Base-by-base conservation (phyloP, 2,113 vertebrate species). In the Hippoglossus stenolepis region DNA sequence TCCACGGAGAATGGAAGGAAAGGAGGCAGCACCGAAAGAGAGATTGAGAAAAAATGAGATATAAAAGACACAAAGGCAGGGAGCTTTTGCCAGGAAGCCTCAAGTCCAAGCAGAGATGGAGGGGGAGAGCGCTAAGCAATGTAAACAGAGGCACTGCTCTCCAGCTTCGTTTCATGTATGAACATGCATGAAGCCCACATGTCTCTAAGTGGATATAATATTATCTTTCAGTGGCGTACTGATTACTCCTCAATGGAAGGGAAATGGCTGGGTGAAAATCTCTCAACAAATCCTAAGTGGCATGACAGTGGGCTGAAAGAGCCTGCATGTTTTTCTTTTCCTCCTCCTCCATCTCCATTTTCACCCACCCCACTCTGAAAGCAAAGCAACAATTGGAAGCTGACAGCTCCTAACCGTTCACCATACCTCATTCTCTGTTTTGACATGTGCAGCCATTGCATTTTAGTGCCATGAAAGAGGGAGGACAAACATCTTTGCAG, bases 281-380 rank as follows among this genome's bases (percentile, higher is more conserved):
- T 87, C 90, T 94, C 93, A 93, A 87, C 92, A 79, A 86, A 87
- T 90, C 86, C 88, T 91, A 93, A 94, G 93, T 93, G 90, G 88
- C 90, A 84, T 92, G 92, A 92, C 91, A 89, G 90, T 78, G 83
- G 75, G 80, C 89, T 93, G 88, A 91, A 92, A 93, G 90, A 84
- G 87, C 90, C 91, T 53, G 86, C 83, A 80, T 93, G 90, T 89
- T 91, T 90, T 89, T 84, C 80, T 86, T 87, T 80, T 45, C 83
- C 86, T 87, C 81, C 72, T 85, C 84, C 86, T 88, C 76, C 83
- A 53, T 87, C 85, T 91, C 85, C 65, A 70, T 87, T 92, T 92
- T 87, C 82, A 84, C 82, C 86, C 71, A 67, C 71, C 67, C 47
- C 65, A 68, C 83, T 83, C 82, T 83, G 38, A 90, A 86, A 92